These are phyloP conservation scores for Meganola albula DNA, from an alignment of 2,888 invertebrate species.

Conservation along the genomic window DNA sequence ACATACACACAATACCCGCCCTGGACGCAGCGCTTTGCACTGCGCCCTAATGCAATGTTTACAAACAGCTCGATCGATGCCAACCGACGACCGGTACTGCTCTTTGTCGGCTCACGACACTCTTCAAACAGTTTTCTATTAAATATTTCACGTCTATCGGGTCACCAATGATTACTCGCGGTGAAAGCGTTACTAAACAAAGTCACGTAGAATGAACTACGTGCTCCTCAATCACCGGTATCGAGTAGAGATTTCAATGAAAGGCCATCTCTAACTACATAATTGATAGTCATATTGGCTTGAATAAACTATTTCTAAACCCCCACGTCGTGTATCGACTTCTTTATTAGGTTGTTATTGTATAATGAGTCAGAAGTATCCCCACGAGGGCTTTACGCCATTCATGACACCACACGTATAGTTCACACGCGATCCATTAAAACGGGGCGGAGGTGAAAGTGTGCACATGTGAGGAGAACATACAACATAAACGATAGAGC, in stretches of 20 bases:
- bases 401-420: slow-evolving; percentile 32
- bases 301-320: too few relatives aligned
- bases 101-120: slow-evolving; percentile 18
- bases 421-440: slow-evolving; percentile 47
- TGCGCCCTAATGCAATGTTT: slow-evolving; percentile 49
- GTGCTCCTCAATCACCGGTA: slow-evolving; percentile 10
- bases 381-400: slow-evolving; percentile 44
- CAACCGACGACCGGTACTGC: slow-evolving; percentile 48
- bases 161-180: slow-evolving; percentile 13
- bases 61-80: slow-evolving; percentile 67
- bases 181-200: slow-evolving; percentile 31
- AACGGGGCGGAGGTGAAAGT: slow-evolving; percentile 65
- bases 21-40: slow-evolving; percentile 10
- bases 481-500: too few relatives aligned
- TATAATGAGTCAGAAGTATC: slow-evolving; percentile 24
- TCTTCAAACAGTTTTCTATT: neutral
- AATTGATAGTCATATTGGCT: too few relatives aligned
- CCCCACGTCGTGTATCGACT: too few relatives aligned
- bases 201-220: slow-evolving; percentile 24
- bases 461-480: slow-evolving; percentile 55
- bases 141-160: slow-evolving; percentile 10
- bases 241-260: too few relatives aligned
- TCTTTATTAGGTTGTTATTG: too few relatives aligned
- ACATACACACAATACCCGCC: slow-evolving; percentile 9
- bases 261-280: too few relatives aligned